Conservation (phyloP, 2,113 vertebrate genomes). For the Polyodon spathula region DNA sequence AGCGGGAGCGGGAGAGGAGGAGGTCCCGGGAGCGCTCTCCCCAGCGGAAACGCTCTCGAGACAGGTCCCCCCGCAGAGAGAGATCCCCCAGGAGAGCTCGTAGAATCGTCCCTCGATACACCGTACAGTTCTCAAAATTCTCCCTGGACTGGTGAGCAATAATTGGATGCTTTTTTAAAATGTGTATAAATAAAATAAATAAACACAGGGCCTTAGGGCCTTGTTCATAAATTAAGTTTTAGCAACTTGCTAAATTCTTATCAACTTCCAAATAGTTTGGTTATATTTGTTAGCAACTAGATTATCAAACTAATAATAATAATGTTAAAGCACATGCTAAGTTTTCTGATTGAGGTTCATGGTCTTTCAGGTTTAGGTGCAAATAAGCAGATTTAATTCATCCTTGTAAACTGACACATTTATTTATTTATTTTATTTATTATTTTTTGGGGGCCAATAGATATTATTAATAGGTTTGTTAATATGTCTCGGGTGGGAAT, state of each 20-base stretch:
- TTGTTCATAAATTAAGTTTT: too few relatives aligned
- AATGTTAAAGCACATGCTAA: too few relatives aligned
- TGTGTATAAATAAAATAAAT: too few relatives aligned
- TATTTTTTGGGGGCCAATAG: not conserved
- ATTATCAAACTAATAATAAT: too few relatives aligned
- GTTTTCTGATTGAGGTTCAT: too few relatives aligned
- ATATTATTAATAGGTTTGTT: not conserved
- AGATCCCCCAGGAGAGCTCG: slow-evolving; percentile 83
- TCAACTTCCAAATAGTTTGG: too few relatives aligned
- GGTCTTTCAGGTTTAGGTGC: too few relatives aligned
- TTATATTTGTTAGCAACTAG: too few relatives aligned
- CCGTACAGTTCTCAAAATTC: slow-evolving; percentile 95
- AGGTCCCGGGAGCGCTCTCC: slow-evolving; percentile 88
- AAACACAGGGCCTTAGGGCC: too few relatives aligned
- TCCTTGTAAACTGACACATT: too few relatives aligned
- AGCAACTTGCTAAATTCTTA: too few relatives aligned
- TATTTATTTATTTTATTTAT: not conserved
- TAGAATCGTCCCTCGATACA: slow-evolving; percentile 83
- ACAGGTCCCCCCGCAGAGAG: slow-evolving; percentile 84
- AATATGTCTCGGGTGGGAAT: accelerated
- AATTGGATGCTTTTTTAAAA: not conserved
- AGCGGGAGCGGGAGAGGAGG: slow-evolving; percentile 84
- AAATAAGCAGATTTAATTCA: too few relatives aligned
- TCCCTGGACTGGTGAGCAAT: slow-evolving; percentile 83
- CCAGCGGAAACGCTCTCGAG: slow-evolving; percentile 84